Evolutionary conservation across 2,888 invertebrate genomes (phyloP).

Genomic region (Blera fallax): DNA sequence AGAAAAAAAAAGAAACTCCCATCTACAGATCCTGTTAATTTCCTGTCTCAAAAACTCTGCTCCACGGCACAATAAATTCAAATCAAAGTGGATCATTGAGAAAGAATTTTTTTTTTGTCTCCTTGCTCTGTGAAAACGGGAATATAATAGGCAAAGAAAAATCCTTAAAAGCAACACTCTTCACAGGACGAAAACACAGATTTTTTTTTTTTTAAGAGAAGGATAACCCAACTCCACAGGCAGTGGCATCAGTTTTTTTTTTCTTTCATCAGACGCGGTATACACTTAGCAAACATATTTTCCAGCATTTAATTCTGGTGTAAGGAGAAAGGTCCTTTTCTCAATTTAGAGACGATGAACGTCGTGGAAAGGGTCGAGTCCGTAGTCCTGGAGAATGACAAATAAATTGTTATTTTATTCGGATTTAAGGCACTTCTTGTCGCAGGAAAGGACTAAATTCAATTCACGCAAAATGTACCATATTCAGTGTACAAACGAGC

Average conservation of each 20-base stretch:
- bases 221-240: slow-evolving; percentile 7
- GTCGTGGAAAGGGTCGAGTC: slow-evolving; percentile 1
- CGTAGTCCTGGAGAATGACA: slow-evolving; percentile 21
- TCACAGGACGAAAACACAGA: slow-evolving; percentile 14
- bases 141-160: slow-evolving; percentile 1
- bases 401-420: slow-evolving; percentile 60
- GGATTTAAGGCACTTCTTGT: slow-evolving; percentile 43
- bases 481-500: neutral
- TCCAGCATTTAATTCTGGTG: slow-evolving; percentile 52
- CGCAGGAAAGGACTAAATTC: slow-evolving; percentile 43
- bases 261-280: neutral
- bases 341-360: neutral
- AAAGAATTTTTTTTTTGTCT: slow-evolving; percentile 29
- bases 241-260: neutral
- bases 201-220: neutral
- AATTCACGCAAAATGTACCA: slow-evolving; percentile 34
- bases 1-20: slow-evolving; percentile 4
- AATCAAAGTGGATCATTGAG: slow-evolving; percentile 67
- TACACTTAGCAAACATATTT: slow-evolving; percentile 50
- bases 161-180: slow-evolving; percentile 23
- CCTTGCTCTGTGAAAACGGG: neutral
- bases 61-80: slow-evolving; percentile 60
- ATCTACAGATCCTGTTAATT: slow-evolving; percentile 64
- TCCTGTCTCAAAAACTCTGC: slow-evolving; percentile 42
- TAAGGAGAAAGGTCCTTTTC: slow-evolving; percentile 24